Conservation (phyloP, 2,888 invertebrate genomes). For the Melangyna quadrimaculata region DNA sequence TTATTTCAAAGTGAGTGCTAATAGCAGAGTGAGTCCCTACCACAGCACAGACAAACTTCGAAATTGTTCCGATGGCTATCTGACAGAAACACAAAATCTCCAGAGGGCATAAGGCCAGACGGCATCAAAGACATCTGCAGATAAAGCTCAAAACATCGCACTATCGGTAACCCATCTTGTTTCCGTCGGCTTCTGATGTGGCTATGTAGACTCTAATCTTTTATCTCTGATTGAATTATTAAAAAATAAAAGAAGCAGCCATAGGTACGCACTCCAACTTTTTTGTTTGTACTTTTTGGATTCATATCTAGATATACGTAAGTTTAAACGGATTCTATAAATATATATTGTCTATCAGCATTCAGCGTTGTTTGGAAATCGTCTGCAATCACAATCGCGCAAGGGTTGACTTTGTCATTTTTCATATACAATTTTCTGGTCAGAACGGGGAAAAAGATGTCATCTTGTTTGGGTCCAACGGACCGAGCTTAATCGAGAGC, state of each 20-base stretch:
- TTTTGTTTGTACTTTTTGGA: conserved; percentile 18
- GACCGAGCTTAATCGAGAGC: conserved; percentile 77
- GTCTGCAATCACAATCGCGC: conserved; percentile 18
- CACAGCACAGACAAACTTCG: conserved; percentile 9
- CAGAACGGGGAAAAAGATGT: conserved; percentile 44
- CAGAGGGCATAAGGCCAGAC: not conserved
- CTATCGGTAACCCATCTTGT: conserved; percentile 43
- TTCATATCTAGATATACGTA: conserved; percentile 31
- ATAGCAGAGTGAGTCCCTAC: conserved; percentile 7
- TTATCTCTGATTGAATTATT: conserved; percentile 64
- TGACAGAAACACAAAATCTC: not conserved
- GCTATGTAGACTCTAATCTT: conserved; percentile 37
- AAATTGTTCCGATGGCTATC: conserved; percentile 32
- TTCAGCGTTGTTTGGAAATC: conserved; percentile 33
- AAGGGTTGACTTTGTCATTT: conserved; percentile 58
- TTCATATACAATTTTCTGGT: conserved; percentile 9
- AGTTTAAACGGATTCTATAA: conserved; percentile 52
- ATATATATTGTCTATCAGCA: conserved; percentile 51
- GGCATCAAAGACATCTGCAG: conserved; percentile 26
- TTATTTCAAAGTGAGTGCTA: conserved; percentile 31
- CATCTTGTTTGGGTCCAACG: conserved; percentile 46
- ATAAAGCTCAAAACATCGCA: conserved; percentile 30
- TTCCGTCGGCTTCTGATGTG: conserved; percentile 18
- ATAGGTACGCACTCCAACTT: conserved; percentile 35
- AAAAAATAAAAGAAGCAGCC: not conserved